Evolutionary conservation across 1,140 invertebrate species (phyloP).

Genomic region (Leptonema lineaticorne): DNA sequence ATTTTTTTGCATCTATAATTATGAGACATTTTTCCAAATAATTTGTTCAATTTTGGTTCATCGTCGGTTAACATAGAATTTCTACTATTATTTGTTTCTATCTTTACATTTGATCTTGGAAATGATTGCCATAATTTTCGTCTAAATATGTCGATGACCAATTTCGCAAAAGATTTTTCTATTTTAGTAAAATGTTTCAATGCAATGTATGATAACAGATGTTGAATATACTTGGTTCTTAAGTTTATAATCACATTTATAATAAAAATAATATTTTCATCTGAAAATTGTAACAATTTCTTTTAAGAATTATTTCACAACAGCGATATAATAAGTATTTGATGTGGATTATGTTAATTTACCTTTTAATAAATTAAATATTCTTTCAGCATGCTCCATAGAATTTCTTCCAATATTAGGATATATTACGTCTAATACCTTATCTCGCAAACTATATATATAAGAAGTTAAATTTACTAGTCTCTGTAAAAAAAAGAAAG

Average conservation of each 20-base stretch:
- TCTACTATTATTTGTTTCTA: background rate
- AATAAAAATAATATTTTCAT: background rate
- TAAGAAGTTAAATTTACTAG: slow-evolving; percentile 47
- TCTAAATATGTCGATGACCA: slow-evolving; percentile 3
- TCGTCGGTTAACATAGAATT: background rate
- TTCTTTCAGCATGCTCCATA: slow-evolving; percentile 45
- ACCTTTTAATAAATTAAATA: slow-evolving; percentile 49
- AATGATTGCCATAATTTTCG: background rate
- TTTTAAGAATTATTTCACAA: background rate
- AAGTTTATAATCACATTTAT: background rate
- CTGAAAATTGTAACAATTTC: slow-evolving; percentile 3
- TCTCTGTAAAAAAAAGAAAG: slow-evolving; percentile 43
- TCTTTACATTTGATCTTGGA: background rate
- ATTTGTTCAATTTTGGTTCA: background rate
- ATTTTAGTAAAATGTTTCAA: slow-evolving; percentile 1
- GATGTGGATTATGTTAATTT: no score
- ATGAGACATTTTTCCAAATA: background rate
- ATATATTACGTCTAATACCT: slow-evolving; percentile 45
- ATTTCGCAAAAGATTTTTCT: background rate
- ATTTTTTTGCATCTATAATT: background rate
- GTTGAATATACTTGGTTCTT: background rate
- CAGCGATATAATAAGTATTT: no score
- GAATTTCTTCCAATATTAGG: slow-evolving; percentile 46
- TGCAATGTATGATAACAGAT: background rate
- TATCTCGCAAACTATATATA: slow-evolving; percentile 45